A percentile compares a stretch with the other conserved stretches of the same genome.
Evolutionary conservation across 2,888 invertebrate genomes (phyloP).

Genomic region (Andrena minutula): DNA sequence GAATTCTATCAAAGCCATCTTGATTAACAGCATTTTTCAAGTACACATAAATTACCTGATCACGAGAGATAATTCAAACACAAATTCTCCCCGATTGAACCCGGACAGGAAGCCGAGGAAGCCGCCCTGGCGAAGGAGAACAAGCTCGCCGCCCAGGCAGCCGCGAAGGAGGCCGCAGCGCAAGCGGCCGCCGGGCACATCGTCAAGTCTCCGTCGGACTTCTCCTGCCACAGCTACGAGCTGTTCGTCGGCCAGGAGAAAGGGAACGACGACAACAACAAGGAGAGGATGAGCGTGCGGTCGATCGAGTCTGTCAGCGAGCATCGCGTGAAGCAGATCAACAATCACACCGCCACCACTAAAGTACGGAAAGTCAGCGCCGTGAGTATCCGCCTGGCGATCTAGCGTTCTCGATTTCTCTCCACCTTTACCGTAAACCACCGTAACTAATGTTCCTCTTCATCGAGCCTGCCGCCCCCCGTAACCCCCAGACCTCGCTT

Average conservation of each 20-base stretch:
- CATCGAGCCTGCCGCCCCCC: constrained; percentile 37
- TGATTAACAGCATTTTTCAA: no score
- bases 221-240: constrained; percentile 97
- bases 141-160: constrained; percentile 88
- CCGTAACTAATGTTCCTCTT: constrained; percentile 44
- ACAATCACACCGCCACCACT: constrained; percentile 85
- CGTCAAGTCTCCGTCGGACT: constrained; percentile 96
- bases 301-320: constrained; percentile 96
- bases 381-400: constrained; percentile 87
- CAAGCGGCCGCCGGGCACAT: constrained; percentile 87
- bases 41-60: no score
- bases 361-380: constrained; percentile 97
- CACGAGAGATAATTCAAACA: no score
- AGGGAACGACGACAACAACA: constrained; percentile 95
- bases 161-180: constrained; percentile 89
- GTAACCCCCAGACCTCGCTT: constrained; percentile 60
- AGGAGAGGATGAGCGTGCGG: constrained; percentile 96
- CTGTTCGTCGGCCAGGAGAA: constrained; percentile 95
- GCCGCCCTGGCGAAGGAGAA: constrained; percentile 90
- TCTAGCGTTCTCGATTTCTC: constrained; percentile 50
- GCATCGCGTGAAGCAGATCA: constrained; percentile 86
- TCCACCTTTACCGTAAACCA: constrained; percentile 55
- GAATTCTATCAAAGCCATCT: no score
- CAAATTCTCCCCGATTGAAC: not conserved
- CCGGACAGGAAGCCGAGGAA: constrained; percentile 92